Evolutionary conservation across 2,888 invertebrate genomes (phyloP).

Genomic region (Philereme vetulata): DNA sequence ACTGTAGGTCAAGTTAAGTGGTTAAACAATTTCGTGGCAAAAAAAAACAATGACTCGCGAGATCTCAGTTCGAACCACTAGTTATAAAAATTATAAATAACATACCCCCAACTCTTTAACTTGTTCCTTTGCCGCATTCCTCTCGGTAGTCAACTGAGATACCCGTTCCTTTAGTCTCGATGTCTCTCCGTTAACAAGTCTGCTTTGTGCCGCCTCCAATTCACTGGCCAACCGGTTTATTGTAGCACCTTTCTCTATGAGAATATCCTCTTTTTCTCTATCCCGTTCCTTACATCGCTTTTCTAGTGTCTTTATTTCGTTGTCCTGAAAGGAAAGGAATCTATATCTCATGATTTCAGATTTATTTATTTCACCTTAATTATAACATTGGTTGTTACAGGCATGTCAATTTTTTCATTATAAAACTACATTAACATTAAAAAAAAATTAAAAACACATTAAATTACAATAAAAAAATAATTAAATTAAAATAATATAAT

Average conservation of each 20-base stretch:
- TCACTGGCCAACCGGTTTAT: constrained; percentile 85
- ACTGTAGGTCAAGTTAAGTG: no score
- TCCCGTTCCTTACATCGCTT: constrained; percentile 83
- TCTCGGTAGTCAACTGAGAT: constrained; percentile 71
- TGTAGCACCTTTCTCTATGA: constrained; percentile 85
- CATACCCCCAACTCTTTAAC: constrained; percentile 80
- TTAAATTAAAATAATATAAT: no score
- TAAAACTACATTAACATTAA: no score
- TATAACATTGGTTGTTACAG: no score
- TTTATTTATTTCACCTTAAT: no score
- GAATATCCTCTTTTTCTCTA: constrained; percentile 83
- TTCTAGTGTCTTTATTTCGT: constrained; percentile 81
- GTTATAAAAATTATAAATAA: constrained; percentile 10
- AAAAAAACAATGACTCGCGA: no score
- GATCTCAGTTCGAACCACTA: no score
- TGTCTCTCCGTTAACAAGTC: constrained; percentile 69
- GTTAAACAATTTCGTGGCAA: no score
- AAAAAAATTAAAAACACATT: no score
- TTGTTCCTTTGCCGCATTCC: constrained; percentile 79
- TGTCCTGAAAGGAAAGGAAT: constrained; percentile 55
- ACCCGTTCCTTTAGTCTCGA: constrained; percentile 71
- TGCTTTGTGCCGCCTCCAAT: constrained; percentile 84
- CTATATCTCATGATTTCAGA: no score
- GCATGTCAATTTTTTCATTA: no score
- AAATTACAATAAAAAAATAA: no score